Conservation (phyloP, 2,113 vertebrate species). For the Cercopithecus mona region DNA sequence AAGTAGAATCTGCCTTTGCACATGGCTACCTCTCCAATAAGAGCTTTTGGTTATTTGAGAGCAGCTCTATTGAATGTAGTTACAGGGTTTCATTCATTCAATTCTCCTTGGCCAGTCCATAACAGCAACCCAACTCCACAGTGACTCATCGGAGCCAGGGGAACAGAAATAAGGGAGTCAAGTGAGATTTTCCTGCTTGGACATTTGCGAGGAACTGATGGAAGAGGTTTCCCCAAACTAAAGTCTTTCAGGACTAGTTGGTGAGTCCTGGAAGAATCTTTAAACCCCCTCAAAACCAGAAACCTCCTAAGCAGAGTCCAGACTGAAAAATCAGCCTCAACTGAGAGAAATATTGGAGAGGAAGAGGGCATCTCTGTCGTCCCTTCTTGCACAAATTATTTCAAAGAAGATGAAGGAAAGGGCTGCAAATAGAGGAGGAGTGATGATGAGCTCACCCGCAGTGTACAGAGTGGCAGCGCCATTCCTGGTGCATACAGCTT, state of each 20-base stretch:
- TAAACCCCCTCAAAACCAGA: not conserved
- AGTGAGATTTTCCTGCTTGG: not conserved
- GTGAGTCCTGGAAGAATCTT: not conserved
- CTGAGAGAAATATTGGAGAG: not conserved
- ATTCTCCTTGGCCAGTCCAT: not conserved
- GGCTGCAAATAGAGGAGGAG: not conserved
- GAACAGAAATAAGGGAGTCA: not conserved
- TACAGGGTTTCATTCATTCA: not conserved
- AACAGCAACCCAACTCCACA: not conserved
- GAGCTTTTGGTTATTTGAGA: not conserved
- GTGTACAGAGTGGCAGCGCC: fast-evolving
- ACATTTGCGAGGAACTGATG: not conserved
- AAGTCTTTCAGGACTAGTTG: not conserved
- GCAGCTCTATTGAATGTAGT: not conserved
- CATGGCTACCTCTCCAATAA: not conserved
- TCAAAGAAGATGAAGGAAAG: not conserved
- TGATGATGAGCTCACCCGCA: fast-evolving
- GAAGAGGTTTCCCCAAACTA: not conserved
- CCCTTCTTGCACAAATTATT: not conserved
- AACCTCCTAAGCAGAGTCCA: not conserved
- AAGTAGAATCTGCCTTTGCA: no score
- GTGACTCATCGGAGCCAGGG: not conserved
- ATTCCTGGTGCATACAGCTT: not conserved
- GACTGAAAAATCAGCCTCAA: not conserved
- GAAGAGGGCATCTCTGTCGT: not conserved